Evolutionary conservation across 2,797 vertebrate genomes (phyloP).

Genomic region (Helicolenus hilgendorfi): DNA sequence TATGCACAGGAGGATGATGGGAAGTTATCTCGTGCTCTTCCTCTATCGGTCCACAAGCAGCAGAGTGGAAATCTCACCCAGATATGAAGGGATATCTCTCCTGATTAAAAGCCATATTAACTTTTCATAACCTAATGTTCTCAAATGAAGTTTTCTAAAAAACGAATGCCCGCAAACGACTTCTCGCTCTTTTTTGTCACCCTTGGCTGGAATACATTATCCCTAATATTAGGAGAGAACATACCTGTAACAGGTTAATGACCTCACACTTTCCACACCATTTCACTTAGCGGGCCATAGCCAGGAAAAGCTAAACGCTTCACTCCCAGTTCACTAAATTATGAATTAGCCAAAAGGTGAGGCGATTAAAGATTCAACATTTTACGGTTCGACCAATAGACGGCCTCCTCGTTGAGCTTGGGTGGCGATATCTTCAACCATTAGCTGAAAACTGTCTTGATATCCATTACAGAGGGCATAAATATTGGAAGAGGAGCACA

Average conservation of each 20-base stretch:
- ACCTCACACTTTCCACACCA: constrained; percentile 89
- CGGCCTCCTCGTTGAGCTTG: constrained; percentile 44
- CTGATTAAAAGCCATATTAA: constrained; percentile 82
- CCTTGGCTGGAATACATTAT: constrained; percentile 81
- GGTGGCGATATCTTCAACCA: constrained; percentile 53
- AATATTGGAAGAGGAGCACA: constrained; percentile 87
- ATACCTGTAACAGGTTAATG: constrained; percentile 88
- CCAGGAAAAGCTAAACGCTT: constrained; percentile 84
- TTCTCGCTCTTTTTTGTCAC: constrained; percentile 78
- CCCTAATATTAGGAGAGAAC: constrained; percentile 82
- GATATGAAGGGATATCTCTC: constrained; percentile 68
- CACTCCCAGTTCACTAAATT: constrained; percentile 88
- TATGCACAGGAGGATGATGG: constrained; percentile 49
- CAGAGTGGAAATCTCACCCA: constrained; percentile 64
- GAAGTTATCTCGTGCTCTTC: constrained; percentile 43
- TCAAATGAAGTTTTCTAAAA: constrained; percentile 73
- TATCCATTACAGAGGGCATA: constrained; percentile 82
- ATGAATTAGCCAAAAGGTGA: constrained; percentile 88
- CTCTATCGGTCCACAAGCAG: constrained; percentile 34
- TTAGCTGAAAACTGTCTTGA: constrained; percentile 73
- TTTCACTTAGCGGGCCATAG: constrained; percentile 86
- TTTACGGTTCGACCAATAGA: constrained; percentile 73
- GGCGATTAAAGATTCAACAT: constrained; percentile 87
- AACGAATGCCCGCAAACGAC: constrained; percentile 45
- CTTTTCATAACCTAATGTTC: constrained; percentile 80